Evolutionary conservation across 2,113 vertebrate species (phyloP).

Genomic region (Oxyruncus cristatus): DNA sequence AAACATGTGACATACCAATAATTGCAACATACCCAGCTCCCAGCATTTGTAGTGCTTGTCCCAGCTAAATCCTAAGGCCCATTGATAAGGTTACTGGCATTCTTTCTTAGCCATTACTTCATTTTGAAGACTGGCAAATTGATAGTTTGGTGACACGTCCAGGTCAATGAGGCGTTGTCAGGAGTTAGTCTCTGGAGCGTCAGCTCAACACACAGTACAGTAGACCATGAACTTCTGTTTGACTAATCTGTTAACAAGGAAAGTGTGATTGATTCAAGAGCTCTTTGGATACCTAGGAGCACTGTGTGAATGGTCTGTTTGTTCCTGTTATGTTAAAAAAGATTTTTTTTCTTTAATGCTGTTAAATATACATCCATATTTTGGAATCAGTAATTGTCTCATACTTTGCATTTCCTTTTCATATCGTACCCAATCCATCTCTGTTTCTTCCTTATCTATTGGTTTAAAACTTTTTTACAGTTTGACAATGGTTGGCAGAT

Average conservation of each 20-base stretch:
- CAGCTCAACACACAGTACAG: neutral
- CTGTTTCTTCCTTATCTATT: neutral
- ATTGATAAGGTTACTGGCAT: neutral
- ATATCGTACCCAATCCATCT: neutral
- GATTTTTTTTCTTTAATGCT: neutral
- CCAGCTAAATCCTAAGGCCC: neutral
- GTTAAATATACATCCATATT: accelerated
- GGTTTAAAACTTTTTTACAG: neutral
- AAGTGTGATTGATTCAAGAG: neutral
- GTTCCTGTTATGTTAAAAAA: neutral
- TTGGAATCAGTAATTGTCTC: neutral
- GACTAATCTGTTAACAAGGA: neutral
- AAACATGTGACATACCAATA: neutral
- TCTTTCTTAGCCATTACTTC: too few relatives aligned
- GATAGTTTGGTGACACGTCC: neutral
- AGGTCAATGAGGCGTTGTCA: neutral
- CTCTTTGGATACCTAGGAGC: neutral
- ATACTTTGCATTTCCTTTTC: neutral
- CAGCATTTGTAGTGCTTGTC: neutral
- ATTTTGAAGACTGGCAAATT: neutral
- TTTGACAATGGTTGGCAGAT: neutral
- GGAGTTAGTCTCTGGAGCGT: neutral
- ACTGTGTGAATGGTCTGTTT: neutral
- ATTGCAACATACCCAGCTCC: neutral
- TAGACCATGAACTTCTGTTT: neutral